phyloP scores from a whole-genome alignment of 2,888 invertebrate genomes.

The Anthrax anthrax region DNA sequence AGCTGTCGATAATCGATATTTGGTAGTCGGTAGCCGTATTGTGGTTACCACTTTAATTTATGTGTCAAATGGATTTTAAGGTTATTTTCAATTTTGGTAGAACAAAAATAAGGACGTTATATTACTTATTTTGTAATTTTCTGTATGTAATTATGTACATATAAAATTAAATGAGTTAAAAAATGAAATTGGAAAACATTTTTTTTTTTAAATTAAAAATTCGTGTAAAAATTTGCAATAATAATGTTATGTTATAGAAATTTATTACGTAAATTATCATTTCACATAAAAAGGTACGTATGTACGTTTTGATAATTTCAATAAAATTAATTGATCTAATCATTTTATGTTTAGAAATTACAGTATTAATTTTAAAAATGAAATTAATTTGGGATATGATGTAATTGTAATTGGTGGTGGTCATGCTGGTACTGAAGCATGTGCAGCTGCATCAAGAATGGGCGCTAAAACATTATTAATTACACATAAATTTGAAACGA shows the following conservation, averaged over 20 bases:
- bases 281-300: not conserved
- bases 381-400: constrained; percentile 34
- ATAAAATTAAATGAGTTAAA: no score
- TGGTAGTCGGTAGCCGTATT: no score
- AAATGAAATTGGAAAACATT: no score
- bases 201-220: no score
- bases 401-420: constrained; percentile 82
- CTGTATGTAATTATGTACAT: no score
- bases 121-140: no score
- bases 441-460: constrained; percentile 69
- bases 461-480: constrained; percentile 63
- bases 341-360: not conserved
- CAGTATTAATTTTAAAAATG: not conserved
- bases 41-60: no score
- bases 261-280: not conserved
- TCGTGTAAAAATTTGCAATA: no score
- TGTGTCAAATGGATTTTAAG: no score
- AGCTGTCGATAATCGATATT: no score
- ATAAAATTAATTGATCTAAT: not conserved
- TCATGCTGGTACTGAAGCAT: constrained; percentile 83
- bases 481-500: constrained; percentile 69
- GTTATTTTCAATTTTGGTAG: no score
- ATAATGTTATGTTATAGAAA: not conserved
- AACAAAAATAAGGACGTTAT: no score
- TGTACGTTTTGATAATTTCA: not conserved